Evolutionary conservation across 2,113 vertebrate genomes (phyloP).

Genomic region (Phalacrocorax pelagicus): DNA sequence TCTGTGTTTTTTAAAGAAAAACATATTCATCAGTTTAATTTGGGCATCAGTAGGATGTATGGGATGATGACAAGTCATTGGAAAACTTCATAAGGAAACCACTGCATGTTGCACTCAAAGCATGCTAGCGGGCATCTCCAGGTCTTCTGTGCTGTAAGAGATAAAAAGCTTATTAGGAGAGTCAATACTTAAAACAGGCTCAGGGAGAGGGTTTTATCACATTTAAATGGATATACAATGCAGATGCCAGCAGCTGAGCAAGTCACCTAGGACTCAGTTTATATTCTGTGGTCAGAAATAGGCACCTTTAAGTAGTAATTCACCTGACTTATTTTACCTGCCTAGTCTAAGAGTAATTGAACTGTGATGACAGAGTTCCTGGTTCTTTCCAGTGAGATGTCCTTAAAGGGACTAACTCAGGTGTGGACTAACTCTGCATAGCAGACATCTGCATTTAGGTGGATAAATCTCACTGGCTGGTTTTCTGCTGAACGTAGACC

Average conservation of each 20-base stretch:
- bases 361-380: neutral
- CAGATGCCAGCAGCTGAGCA: neutral
- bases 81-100: neutral
- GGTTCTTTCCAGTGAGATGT: neutral
- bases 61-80: neutral
- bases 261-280: neutral
- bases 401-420: neutral
- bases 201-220: neutral
- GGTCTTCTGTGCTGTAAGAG: neutral
- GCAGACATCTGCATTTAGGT: neutral
- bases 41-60: neutral
- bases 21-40: neutral
- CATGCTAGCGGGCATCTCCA: neutral
- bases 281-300: neutral
- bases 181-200: neutral
- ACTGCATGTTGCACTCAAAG: neutral
- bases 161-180: neutral
- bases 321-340: conserved; percentile 5
- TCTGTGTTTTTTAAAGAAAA: neutral
- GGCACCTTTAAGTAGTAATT: neutral
- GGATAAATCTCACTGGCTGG: neutral
- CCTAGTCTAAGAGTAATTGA: neutral
- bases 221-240: neutral
- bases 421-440: neutral
- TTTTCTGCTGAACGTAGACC: neutral